Base-by-base conservation (phyloP, 2,888 invertebrate genomes). In the Himalopsyche tibetana region DNA sequence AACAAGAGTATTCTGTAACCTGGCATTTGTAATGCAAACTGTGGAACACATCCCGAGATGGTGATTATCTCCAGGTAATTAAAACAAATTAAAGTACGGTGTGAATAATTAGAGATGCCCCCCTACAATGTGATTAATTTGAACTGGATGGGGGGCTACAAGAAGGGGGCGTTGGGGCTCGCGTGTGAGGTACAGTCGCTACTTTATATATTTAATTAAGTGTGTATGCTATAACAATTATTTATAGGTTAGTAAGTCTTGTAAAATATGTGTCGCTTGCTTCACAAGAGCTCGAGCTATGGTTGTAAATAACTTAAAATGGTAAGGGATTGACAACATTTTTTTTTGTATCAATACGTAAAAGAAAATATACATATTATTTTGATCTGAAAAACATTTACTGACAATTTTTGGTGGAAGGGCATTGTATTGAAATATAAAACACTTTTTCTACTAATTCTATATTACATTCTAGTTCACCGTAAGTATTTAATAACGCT, bases 191-290 rank as follows among this genome's bases (percentile, higher is more conserved):
- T 56, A 6, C 56, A 5, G 11, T 63, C 28, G 19, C 63, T 63
- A 63, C 63, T 63, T 63, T 63, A 63, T 63, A 63, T 19, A 63
- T 63, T 63, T 63, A 63, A 63, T 63, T 63, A 63, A 63, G 63
- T 63, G 63, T 63, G 63, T 63, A 63, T 63, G 84, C 51, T 79
- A 55, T 85, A 82, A 81, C 82, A 82, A 82, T 85, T 85, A 82
- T 85, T 82, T 85, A 85, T 85, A 82, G 56, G 85, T 69, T 63
- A 85, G 69, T 79, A 82, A 85, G 82, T 81, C 69, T 63, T 63
- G 81, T 85, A 82, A 85, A 85, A 85, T 85, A 85, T 85, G 82
- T 82, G 82, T 81, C 85, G 82, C 82, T 63, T 85, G 82, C 82
- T 82, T 82, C 82, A 40, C 82, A 63, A 85, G 74, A 82, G 82